Evolutionary conservation across 2,888 invertebrate species (phyloP).

Genomic region (Cephus nigrinus): DNA sequence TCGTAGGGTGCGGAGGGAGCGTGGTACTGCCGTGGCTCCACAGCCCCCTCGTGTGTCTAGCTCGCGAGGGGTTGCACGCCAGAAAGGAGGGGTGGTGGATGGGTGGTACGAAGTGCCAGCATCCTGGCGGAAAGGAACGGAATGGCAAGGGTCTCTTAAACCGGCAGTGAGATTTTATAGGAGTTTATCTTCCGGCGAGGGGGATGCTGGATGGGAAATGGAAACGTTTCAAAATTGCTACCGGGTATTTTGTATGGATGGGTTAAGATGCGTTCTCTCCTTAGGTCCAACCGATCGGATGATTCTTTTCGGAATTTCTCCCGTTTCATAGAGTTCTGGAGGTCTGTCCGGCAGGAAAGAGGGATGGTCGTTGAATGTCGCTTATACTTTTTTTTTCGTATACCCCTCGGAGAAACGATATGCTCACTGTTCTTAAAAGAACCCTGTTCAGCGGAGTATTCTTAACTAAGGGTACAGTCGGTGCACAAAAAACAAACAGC

Average conservation of each 20-base stretch:
- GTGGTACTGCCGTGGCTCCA: background rate
- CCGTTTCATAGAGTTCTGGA: background rate
- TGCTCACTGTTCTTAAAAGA: background rate
- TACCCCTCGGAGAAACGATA: background rate
- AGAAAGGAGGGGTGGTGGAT: background rate
- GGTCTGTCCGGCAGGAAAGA: background rate
- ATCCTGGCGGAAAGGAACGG: constrained; percentile 16
- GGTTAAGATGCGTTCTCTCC: background rate
- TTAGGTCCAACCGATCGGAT: background rate
- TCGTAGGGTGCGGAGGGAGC: background rate
- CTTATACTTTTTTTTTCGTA: background rate
- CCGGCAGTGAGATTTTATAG: constrained; percentile 56
- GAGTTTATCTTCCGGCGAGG: constrained; percentile 55
- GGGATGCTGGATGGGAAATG: constrained; percentile 42
- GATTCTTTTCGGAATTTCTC: background rate
- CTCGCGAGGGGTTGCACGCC: constrained; percentile 20
- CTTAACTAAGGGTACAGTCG: background rate
- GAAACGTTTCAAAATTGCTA: constrained; percentile 44
- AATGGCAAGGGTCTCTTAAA: constrained; percentile 39
- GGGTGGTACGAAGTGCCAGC: constrained; percentile 12
- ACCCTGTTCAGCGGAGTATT: background rate
- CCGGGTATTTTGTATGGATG: constrained; percentile 27
- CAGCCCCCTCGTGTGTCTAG: constrained; percentile 13
- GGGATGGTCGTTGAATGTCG: background rate
- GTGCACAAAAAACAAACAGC: background rate